Conservation (phyloP, 1,140 invertebrate species). For the Rhynchophorus ferrugineus region DNA sequence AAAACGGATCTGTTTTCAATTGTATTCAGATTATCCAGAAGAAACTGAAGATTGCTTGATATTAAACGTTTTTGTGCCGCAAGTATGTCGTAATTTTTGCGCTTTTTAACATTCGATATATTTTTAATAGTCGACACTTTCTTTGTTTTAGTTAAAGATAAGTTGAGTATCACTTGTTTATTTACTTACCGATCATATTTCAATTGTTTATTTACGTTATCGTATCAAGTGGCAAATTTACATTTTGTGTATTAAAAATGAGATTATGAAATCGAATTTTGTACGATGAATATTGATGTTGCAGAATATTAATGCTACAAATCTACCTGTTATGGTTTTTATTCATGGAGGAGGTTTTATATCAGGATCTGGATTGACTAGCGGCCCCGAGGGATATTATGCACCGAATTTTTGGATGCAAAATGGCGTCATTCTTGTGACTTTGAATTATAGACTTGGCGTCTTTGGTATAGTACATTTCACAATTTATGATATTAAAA, state of each 20-base stretch:
- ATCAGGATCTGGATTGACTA: conserved; percentile 8
- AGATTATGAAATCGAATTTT: too few relatives aligned
- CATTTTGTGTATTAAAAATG: too few relatives aligned
- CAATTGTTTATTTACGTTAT: too few relatives aligned
- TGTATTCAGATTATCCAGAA: background rate
- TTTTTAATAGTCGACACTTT: too few relatives aligned
- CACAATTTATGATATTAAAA: background rate
- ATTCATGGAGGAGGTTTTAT: conserved; percentile 17
- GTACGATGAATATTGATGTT: too few relatives aligned
- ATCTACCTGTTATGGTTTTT: conserved; percentile 10
- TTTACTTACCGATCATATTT: too few relatives aligned
- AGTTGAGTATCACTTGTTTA: too few relatives aligned
- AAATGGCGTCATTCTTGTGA: conserved; percentile 10
- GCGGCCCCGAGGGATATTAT: background rate
- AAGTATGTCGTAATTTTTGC: too few relatives aligned
- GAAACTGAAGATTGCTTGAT: conserved; percentile 23
- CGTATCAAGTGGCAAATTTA: too few relatives aligned
- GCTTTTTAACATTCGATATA: too few relatives aligned
- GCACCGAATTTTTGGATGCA: conserved; percentile 11
- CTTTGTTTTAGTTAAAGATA: too few relatives aligned
- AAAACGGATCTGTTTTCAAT: conserved; percentile 18
- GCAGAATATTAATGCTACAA: background rate
- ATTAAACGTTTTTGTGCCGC: conserved; percentile 19
- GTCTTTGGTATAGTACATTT: conserved; percentile 7
- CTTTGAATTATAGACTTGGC: conserved; percentile 15